phyloP scores from a whole-genome alignment of 2,888 invertebrate genomes.

The Bhutanitis thaidina region DNA sequence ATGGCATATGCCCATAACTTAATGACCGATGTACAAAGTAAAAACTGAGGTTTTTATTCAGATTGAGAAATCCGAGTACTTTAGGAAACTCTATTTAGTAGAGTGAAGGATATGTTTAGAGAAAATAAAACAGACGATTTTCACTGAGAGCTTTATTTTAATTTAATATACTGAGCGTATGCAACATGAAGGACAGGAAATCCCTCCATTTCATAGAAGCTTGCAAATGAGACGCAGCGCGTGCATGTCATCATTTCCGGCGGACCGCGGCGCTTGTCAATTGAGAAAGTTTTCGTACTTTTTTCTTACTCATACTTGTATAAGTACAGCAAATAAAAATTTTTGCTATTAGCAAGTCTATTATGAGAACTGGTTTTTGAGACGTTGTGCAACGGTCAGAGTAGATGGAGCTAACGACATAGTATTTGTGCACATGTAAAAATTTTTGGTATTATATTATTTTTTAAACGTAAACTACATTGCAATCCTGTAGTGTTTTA shows the following conservation, averaged over 20 bases:
- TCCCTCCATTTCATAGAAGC: conserved; percentile 11
- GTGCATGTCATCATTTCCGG: conserved; percentile 1
- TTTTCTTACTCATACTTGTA: conserved; percentile 26
- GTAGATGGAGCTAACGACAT: background rate
- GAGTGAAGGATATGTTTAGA: too few species aligned
- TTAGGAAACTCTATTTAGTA: too few species aligned
- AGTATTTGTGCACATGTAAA: too few species aligned
- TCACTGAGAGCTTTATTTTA: conserved; percentile 6
- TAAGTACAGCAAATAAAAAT: background rate
- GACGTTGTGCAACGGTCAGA: background rate
- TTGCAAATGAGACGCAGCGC: conserved; percentile 9
- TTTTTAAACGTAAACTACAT: too few species aligned
- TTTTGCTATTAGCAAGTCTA: conserved; percentile 7
- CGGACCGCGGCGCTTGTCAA: conserved; percentile 24
- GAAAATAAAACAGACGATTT: background rate
- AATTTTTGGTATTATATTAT: too few species aligned
- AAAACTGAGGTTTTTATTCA: too few species aligned
- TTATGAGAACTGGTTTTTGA: conserved; percentile 15
- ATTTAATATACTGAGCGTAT: conserved; percentile 18
- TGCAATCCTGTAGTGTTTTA: too few species aligned
- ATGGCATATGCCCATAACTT: too few species aligned
- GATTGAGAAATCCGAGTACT: too few species aligned
- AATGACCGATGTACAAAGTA: too few species aligned
- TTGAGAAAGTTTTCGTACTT: conserved; percentile 39
- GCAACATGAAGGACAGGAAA: conserved; percentile 13